Percentiles rank a stretch among this genome's conserved stretches.
Evolutionary conservation across 1,140 invertebrate genomes (phyloP).

Genomic region (Papilio aristodemus): DNA sequence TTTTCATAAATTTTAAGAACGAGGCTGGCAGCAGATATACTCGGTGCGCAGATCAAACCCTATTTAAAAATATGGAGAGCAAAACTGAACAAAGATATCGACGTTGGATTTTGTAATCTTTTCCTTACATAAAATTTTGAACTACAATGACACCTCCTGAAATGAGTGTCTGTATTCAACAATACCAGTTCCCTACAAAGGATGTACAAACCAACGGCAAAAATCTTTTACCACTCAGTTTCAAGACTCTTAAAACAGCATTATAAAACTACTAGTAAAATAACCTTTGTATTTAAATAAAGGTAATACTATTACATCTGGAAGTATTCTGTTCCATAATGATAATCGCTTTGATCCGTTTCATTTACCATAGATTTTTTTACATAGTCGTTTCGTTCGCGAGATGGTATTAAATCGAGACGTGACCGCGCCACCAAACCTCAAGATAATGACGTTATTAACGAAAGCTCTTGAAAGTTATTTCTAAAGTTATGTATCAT

Average conservation of each 20-base stretch:
- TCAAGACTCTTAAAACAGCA: neutral
- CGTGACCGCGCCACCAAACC: conserved; percentile 1
- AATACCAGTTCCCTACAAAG: no score
- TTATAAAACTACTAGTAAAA: neutral
- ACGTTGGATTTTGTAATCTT: no score
- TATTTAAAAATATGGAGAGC: no score
- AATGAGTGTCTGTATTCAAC: no score
- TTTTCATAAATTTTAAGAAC: no score
- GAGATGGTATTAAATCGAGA: conserved; percentile 14
- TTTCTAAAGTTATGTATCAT: neutral
- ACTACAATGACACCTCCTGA: no score
- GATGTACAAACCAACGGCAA: no score
- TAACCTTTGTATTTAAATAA: neutral
- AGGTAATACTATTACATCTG: neutral
- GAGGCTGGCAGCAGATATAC: no score
- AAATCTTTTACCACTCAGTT: no score
- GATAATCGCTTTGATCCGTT: conserved; percentile 13
- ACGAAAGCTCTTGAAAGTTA: neutral
- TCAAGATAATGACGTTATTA: conserved; percentile 15
- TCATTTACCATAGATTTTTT: conserved; percentile 10
- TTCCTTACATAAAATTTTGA: no score
- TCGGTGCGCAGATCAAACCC: no score
- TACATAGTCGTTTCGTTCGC: neutral
- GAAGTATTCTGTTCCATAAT: neutral
- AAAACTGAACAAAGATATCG: no score